A percentile compares a stretch with the other conserved stretches of the same genome.
These are phyloP conservation scores for Bombus consobrinus DNA, from an alignment of 1,140 invertebrate genomes.

Conservation along the genomic window DNA sequence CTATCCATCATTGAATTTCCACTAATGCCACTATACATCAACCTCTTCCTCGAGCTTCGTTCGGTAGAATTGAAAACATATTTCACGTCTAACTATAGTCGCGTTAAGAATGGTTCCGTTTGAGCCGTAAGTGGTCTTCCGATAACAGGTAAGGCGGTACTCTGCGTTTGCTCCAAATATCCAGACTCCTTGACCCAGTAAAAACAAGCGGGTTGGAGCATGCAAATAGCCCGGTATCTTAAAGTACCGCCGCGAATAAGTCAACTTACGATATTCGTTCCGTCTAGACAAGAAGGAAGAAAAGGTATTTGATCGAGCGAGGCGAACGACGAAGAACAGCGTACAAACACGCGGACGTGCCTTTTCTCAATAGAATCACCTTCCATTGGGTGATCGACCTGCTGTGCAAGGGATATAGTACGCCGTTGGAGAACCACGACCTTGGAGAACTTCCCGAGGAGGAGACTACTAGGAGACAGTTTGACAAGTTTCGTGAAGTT, in stretches of 20 bases:
- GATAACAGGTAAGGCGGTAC: background rate
- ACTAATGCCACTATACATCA: background rate
- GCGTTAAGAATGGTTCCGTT: background rate
- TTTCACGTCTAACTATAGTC: conserved; percentile 15
- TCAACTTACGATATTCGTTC: conserved; percentile 23
- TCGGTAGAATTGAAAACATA: background rate
- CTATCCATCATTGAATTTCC: background rate
- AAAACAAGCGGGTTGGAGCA: background rate
- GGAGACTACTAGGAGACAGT: conserved; percentile 84
- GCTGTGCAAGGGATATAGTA: conserved; percentile 86
- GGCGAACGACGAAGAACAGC: conserved; percentile 41
- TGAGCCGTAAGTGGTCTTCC: background rate
- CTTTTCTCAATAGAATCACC: conserved; percentile 83
- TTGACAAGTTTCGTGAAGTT: conserved; percentile 83
- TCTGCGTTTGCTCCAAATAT: conserved; percentile 14
- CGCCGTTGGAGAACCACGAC: conserved; percentile 87
- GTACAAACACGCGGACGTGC: conserved; percentile 63
- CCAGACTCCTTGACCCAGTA: conserved; percentile 35
- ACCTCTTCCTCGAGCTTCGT: background rate
- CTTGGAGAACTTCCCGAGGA: conserved; percentile 88
- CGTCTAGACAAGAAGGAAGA: conserved; percentile 64
- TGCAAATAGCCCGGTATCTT: background rate
- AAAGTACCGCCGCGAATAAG: background rate
- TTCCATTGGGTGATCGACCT: conserved; percentile 91
- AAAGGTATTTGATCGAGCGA: conserved; percentile 53